phyloP scores from a whole-genome alignment of 2,113 vertebrate genomes.

The Gila orcuttii region DNA sequence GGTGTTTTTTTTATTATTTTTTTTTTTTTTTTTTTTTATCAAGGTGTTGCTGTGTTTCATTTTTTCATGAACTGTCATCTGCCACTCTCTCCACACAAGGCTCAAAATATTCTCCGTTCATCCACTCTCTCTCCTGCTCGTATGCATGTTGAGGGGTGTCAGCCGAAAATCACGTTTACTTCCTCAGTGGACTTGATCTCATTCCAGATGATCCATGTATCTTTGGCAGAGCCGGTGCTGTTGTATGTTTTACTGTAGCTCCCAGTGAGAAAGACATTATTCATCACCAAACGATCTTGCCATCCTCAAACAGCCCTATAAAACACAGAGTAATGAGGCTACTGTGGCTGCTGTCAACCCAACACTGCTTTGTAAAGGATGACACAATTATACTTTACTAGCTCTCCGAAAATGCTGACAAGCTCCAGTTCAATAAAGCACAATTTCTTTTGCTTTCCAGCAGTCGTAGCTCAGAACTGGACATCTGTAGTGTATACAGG shows the following conservation, averaged over 20 bases:
- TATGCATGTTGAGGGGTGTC: conserved; percentile 69
- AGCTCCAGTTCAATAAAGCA: conserved; percentile 75
- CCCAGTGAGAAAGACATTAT: conserved; percentile 73
- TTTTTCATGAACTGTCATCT: background rate
- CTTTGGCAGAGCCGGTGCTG: conserved; percentile 60
- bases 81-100: background rate
- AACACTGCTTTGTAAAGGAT: conserved; percentile 81
- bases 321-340: conserved; percentile 80
- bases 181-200: conserved; percentile 75
- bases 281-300: conserved; percentile 73
- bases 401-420: conserved; percentile 79
- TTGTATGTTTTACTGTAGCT: conserved; percentile 75
- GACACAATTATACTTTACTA: conserved; percentile 83
- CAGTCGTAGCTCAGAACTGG: conserved; percentile 69
- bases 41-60: background rate
- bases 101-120: background rate
- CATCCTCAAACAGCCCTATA: conserved; percentile 62
- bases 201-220: conserved; percentile 76
- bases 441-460: conserved; percentile 66
- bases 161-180: conserved; percentile 74
- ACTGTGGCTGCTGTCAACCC: conserved; percentile 76
- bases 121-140: background rate
- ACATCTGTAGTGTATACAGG: conserved; percentile 21
- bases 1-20: no score
- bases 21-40: no score